phyloP scores from a whole-genome alignment of 2,113 vertebrate species.

The Sylvilagus bachmani region DNA sequence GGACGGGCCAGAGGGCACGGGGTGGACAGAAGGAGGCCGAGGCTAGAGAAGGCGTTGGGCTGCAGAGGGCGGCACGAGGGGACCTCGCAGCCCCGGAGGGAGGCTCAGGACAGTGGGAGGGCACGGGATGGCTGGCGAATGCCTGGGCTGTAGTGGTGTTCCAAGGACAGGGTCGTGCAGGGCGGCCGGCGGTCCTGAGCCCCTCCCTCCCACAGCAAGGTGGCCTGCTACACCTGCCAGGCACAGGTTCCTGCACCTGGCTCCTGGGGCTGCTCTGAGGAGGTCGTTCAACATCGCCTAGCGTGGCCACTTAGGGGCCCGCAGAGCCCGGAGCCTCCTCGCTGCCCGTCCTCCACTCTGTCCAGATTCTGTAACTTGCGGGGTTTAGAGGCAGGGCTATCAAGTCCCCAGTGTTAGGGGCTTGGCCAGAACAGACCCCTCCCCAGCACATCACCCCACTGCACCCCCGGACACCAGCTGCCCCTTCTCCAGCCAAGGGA shows the following conservation, averaged over 20 bases:
- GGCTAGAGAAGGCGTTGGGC: neutral
- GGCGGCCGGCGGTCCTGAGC: too few species aligned
- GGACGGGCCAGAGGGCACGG: neutral
- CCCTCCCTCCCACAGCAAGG: too few species aligned
- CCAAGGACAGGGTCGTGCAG: neutral
- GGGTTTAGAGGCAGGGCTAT: neutral
- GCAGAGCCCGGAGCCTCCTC: neutral
- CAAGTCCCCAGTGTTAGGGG: neutral
- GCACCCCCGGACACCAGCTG: neutral
- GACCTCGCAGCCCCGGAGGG: neutral
- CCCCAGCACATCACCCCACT: accelerated
- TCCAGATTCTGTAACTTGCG: neutral
- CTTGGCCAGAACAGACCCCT: too few species aligned
- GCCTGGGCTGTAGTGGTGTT: accelerated
- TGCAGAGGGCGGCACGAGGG: neutral
- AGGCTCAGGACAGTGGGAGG: too few species aligned
- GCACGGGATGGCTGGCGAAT: too few species aligned
- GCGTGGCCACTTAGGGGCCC: accelerated
- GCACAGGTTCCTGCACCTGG: too few species aligned
- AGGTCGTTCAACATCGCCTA: accelerated
- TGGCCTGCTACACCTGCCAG: neutral
- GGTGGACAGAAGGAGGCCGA: neutral
- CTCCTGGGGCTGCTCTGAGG: neutral
- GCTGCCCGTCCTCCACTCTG: neutral
- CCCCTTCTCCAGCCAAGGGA: neutral